Conservation (phyloP, 2,113 vertebrate species). For the Gadus macrocephalus region DNA sequence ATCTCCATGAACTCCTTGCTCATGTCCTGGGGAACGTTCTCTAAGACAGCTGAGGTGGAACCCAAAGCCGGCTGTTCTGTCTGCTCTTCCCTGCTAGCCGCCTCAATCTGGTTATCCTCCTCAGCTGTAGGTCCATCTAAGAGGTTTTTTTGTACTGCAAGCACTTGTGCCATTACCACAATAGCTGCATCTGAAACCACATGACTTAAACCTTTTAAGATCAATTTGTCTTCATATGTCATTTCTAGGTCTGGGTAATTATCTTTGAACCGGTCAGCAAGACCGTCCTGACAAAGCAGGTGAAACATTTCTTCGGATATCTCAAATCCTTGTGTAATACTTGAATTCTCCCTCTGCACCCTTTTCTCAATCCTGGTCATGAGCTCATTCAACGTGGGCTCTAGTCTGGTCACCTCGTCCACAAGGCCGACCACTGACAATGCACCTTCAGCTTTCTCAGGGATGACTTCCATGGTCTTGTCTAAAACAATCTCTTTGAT, state of each 20-base stretch:
- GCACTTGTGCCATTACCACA: conserved; percentile 58
- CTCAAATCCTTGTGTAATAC: conserved; percentile 42
- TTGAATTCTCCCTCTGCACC: conserved; percentile 64
- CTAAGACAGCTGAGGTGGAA: conserved; percentile 60
- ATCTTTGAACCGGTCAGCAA: conserved; percentile 44
- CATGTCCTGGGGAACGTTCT: conserved; percentile 62
- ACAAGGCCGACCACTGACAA: conserved; percentile 71
- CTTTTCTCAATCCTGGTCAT: conserved; percentile 52
- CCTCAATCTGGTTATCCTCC: conserved; percentile 5
- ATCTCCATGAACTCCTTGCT: conserved; percentile 60
- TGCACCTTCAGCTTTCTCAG: conserved; percentile 33
- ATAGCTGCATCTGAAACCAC: conserved; percentile 71
- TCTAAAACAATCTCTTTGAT: conserved; percentile 30
- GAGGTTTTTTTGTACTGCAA: conserved; percentile 54
- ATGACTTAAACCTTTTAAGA: conserved; percentile 65
- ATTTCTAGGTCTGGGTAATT: conserved; percentile 68
- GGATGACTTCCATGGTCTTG: conserved; percentile 59
- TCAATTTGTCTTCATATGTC: conserved; percentile 55
- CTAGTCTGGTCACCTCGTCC: conserved; percentile 54
- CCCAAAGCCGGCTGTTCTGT: conserved; percentile 9
- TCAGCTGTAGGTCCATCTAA: conserved; percentile 40
- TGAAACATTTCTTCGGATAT: conserved; percentile 59
- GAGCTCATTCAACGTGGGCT: conserved; percentile 40
- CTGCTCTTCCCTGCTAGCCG: not conserved
- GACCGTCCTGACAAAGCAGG: conserved; percentile 60